Evolutionary conservation across 1,140 invertebrate species (phyloP).

Genomic region (Halesus radiatus): DNA sequence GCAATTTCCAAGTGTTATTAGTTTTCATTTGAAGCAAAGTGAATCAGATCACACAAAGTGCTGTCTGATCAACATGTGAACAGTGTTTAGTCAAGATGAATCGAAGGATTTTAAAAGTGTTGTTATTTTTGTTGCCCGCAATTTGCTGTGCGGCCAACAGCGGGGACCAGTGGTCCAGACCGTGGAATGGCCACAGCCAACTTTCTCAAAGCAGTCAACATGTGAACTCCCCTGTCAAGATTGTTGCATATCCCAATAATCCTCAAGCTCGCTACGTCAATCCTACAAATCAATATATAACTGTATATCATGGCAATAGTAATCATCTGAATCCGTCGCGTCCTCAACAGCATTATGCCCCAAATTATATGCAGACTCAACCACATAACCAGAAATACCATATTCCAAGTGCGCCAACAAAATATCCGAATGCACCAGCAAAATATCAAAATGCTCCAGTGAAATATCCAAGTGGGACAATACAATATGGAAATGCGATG

Average conservation of each 20-base stretch:
- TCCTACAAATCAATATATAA: not conserved
- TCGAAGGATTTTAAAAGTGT: conserved; percentile 27
- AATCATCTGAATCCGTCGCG: not conserved
- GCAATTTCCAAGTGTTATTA: not conserved
- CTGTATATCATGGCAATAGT: not conserved
- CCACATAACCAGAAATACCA: not conserved
- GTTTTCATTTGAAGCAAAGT: not conserved
- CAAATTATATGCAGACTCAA: not conserved
- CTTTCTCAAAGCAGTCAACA: not conserved
- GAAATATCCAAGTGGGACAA: too few relatives aligned
- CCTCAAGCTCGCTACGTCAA: not conserved
- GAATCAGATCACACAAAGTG: not conserved
- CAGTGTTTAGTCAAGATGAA: conserved; percentile 12
- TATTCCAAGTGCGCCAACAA: not conserved
- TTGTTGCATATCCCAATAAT: too few relatives aligned
- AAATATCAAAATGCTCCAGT: not conserved
- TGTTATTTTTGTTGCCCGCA: not conserved
- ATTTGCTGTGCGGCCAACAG: not conserved
- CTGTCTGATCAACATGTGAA: not conserved
- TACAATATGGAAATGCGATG: too few relatives aligned
- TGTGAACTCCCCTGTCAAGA: too few relatives aligned
- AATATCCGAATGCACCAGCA: not conserved
- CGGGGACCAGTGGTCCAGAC: not conserved
- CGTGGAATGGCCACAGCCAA: not conserved
- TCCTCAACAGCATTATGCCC: not conserved